Evolutionary conservation across 2,113 vertebrate species (phyloP).

Genomic region (Pelmatolapia mariae): DNA sequence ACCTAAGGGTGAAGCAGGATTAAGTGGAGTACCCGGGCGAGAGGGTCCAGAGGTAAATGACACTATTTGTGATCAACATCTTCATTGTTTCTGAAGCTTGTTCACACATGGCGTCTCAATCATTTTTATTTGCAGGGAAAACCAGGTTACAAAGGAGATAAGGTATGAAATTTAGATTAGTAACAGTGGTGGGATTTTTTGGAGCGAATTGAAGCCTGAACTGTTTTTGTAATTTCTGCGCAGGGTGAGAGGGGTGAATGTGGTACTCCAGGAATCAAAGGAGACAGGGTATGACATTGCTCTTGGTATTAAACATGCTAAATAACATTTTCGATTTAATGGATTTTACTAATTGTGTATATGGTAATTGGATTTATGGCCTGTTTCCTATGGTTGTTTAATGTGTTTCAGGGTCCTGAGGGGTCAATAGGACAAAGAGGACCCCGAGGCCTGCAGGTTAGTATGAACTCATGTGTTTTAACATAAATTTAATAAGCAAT

Average conservation of each 20-base stretch:
- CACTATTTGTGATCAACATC: not conserved
- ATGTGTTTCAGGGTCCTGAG: constrained; percentile 78
- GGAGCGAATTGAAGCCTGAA: not conserved
- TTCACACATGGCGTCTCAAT: not conserved
- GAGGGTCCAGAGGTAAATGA: constrained; percentile 80
- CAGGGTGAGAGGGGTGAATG: constrained; percentile 89
- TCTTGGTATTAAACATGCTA: not conserved
- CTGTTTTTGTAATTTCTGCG: not conserved
- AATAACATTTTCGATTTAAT: not conserved
- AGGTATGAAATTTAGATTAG: constrained; percentile 63
- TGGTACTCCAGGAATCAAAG: constrained; percentile 87
- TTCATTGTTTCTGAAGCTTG: not conserved
- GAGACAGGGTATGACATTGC: constrained; percentile 77
- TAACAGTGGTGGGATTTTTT: not conserved
- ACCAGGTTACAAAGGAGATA: constrained; percentile 86
- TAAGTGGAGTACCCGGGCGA: constrained; percentile 80
- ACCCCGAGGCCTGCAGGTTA: constrained; percentile 81
- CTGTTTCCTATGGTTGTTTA: not conserved
- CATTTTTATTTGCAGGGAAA: constrained; percentile 66
- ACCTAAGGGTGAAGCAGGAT: constrained; percentile 80
- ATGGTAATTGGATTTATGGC: not conserved
- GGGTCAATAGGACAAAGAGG: constrained; percentile 79
- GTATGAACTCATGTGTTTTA: not conserved
- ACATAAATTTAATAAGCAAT: not conserved
- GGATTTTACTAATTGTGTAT: not conserved